A percentile compares a stretch with the other conserved stretches of the same genome.
phyloP scores from a whole-genome alignment of 2,797 vertebrate species.

The Tapirus indicus region DNA sequence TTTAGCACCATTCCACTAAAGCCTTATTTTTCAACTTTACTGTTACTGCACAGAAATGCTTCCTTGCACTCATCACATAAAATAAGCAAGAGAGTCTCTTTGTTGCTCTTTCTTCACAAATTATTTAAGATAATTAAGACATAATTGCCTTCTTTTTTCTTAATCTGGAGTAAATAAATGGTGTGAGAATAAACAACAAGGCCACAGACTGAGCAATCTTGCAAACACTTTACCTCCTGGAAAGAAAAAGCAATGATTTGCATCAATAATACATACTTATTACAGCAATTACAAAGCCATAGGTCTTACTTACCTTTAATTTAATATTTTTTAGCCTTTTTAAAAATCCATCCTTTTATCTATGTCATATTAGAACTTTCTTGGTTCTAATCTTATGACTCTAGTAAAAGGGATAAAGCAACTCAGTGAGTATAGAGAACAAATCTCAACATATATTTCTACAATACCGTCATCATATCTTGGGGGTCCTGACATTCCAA shows the following conservation, averaged over 20 bases:
- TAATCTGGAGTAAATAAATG: slow-evolving; percentile 71
- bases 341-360: neutral
- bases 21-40: neutral
- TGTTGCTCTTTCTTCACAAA: slow-evolving; percentile 61
- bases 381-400: slow-evolving; percentile 6
- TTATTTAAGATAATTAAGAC: slow-evolving; percentile 71
- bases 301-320: slow-evolving; percentile 20
- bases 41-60: neutral
- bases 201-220: slow-evolving; percentile 58
- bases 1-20: slow-evolving; percentile 3
- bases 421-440: neutral
- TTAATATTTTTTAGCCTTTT: slow-evolving; percentile 19
- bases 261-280: slow-evolving; percentile 64
- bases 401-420: neutral
- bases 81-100: neutral
- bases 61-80: neutral
- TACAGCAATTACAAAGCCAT: slow-evolving; percentile 58
- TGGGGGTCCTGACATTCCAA: neutral
- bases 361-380: neutral
- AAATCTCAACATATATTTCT: neutral
- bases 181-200: slow-evolving; percentile 68
- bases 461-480: neutral
- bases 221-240: slow-evolving; percentile 70
- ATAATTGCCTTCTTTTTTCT: slow-evolving; percentile 60
- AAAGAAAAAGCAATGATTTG: slow-evolving; percentile 65